These are phyloP conservation scores for Chloroceryle inda DNA, from an alignment of 2,797 vertebrate species.

Conservation along the genomic window DNA sequence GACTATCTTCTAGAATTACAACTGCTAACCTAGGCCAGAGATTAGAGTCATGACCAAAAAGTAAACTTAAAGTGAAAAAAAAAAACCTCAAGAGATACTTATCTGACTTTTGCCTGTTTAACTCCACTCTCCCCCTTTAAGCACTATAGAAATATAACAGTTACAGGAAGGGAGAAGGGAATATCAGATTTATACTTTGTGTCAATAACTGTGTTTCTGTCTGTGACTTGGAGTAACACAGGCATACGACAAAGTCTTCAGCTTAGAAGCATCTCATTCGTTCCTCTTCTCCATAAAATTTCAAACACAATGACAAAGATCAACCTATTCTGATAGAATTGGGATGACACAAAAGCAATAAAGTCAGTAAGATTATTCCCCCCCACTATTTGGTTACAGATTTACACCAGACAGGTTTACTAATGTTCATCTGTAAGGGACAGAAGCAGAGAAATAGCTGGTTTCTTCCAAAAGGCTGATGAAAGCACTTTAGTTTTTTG, in stretches of 20 bases:
- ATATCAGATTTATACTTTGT: neutral
- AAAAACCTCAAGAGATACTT: neutral
- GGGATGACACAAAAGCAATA: neutral
- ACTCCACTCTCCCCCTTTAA: neutral
- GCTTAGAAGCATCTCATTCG: neutral
- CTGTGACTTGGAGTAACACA: neutral
- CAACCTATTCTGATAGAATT: neutral
- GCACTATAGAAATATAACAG: neutral
- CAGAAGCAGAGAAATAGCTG: neutral
- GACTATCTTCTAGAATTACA: neutral
- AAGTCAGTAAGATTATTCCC: neutral
- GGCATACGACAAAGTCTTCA: neutral
- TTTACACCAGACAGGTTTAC: neutral
- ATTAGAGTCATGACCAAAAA: neutral
- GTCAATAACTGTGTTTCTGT: neutral
- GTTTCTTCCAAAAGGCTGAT: neutral
- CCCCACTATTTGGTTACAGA: neutral
- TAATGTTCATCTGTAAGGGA: neutral
- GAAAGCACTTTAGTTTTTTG: neutral
- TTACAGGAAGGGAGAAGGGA: neutral
- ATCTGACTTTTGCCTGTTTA: neutral
- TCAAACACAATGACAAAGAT: accelerated
- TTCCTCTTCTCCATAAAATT: neutral
- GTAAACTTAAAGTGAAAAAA: neutral
- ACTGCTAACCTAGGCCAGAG: neutral